Base-by-base conservation (phyloP, 2,888 invertebrate genomes). In the Phlogophora meticulosa region DNA sequence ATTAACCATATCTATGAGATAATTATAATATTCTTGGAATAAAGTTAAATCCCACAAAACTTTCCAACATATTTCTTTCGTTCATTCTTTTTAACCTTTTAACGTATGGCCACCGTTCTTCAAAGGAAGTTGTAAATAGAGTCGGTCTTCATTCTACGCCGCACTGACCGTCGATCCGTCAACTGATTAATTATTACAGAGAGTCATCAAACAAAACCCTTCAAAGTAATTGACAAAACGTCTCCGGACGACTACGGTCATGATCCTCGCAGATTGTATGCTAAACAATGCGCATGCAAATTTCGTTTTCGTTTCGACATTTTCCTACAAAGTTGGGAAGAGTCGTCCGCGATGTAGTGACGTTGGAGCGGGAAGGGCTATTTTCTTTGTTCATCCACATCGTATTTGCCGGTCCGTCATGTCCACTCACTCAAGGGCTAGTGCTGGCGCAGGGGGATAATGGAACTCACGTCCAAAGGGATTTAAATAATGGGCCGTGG, bases 401-500 rank as follows among this genome's bases (percentile, higher is more conserved):
- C 84, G 85, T 79, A 87, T 87, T 88, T 85, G 75, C 79, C 76
- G 79, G 83, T 80, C 83, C 83, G 87, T 86, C 86, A 87, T 87
- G 89, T 87, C 90, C 90, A 90, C 87, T 90, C 86, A 85, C 82
- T 82, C 75, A 81, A 78, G 82, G 83, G 85, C 83, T 85, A 80
- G 82, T 78, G 78, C 78, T 82, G 77, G 78, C 83, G 81, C 83
- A 78, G 76, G 77, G 88, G 90, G 89, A 90, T 92, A 93, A 92
- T 92, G 90, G 90, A 88, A 85, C 89, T 88, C 86, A 84, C 88
- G 87, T 91, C 92, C 88, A 87, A 88, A 88, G 91, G 93, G 93
- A 92, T 93, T 93, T 91, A 91, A 92, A 92, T 93, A 93, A 93
- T 92, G 87, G 91, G 78, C 83, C 85, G 87, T 87, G 88, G 87